Evolutionary conservation across 2,888 invertebrate species (phyloP).

Genomic region (Drosophila multiciliata): DNA sequence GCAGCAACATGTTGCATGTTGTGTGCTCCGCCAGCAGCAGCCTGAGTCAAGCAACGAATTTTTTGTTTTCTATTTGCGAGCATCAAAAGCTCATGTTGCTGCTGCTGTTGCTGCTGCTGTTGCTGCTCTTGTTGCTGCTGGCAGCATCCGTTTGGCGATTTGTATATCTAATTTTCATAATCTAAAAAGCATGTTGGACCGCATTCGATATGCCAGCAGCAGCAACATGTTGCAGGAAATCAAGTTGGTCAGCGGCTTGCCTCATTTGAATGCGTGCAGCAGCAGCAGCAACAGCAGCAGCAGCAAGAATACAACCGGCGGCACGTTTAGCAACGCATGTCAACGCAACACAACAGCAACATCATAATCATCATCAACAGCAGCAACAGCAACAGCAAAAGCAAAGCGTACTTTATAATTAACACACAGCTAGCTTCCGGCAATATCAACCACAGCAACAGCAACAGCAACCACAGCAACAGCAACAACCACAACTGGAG

Average conservation of each 20-base stretch:
- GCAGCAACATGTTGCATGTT: constrained; percentile 74
- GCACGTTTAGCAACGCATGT: constrained; percentile 83
- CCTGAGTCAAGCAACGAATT: constrained; percentile 41
- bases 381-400: constrained; percentile 42
- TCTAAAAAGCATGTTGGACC: constrained; percentile 64
- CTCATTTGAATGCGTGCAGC: constrained; percentile 75
- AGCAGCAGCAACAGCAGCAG: constrained; percentile 9
- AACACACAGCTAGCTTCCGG: constrained; percentile 78
- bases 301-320: constrained; percentile 58
- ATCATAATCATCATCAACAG: constrained; percentile 63
- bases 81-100: constrained; percentile 59
- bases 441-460: constrained; percentile 45
- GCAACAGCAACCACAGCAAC: constrained; percentile 6
- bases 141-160: constrained; percentile 80
- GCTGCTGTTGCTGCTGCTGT: constrained; percentile 42
- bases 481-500: constrained; percentile 24
- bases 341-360: constrained; percentile 76
- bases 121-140: constrained; percentile 49
- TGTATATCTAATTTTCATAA: constrained; percentile 81
- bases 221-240: constrained; percentile 80
- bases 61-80: constrained; percentile 28
- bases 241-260: constrained; percentile 75
- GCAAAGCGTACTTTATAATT: constrained; percentile 67
- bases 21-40: constrained; percentile 42
- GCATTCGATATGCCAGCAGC: constrained; percentile 50